phyloP scores from a whole-genome alignment of 2,888 invertebrate genomes.

The Nesidiocoris tenuis region DNA sequence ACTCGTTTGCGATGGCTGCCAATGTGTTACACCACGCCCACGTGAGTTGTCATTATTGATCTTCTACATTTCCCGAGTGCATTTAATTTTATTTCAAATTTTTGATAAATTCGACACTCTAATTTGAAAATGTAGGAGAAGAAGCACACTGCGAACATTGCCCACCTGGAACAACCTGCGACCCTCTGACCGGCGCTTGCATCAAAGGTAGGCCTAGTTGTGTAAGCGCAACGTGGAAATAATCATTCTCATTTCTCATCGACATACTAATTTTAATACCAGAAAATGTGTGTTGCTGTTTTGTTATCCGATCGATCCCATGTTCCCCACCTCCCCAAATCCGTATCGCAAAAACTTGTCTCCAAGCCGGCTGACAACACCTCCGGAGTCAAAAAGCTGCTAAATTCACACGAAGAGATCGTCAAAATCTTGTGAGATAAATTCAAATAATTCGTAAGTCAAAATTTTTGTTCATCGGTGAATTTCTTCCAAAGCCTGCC shows the following conservation, averaged over 20 bases:
- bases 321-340: conserved; percentile 10
- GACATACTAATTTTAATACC: background rate
- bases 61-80: background rate
- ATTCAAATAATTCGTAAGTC: conserved; percentile 34
- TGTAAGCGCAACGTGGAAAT: background rate
- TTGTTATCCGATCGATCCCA: conserved; percentile 25
- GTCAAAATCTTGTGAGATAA: conserved; percentile 35
- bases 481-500: conserved; percentile 26
- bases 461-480: conserved; percentile 2
- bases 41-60: background rate
- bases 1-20: conserved; percentile 67
- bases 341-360: conserved; percentile 24
- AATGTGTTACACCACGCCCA: conserved; percentile 58
- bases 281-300: conserved; percentile 47
- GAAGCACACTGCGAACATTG: conserved; percentile 66
- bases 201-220: conserved; percentile 66
- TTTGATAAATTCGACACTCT: too few relatives aligned
- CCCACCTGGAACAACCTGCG: conserved; percentile 73
- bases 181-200: conserved; percentile 77
- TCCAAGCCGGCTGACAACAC: conserved; percentile 9
- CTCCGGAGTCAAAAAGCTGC: conserved; percentile 24
- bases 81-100: too few relatives aligned
- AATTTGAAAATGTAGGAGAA: too few relatives aligned
- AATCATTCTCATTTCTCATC: background rate
- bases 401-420: conserved; percentile 17